Base-by-base conservation (phyloP, 2,797 vertebrate species). In the Ptychobarbus kaznakovi region DNA sequence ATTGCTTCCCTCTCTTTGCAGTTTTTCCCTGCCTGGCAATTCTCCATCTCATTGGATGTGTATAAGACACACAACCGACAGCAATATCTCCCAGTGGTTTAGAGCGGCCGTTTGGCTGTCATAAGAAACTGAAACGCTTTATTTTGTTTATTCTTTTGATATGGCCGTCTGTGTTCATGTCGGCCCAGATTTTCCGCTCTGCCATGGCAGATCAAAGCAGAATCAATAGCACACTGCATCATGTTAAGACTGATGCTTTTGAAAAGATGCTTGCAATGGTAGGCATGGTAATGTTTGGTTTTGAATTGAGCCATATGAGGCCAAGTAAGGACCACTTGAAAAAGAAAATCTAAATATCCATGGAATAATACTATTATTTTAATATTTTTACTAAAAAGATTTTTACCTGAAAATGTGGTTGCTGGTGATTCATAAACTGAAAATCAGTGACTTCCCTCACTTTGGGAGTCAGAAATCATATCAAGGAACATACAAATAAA, bases 1-100 rank as follows among this genome's bases (percentile, higher is more conserved):
- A 89, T 90, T 89, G 85, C 88, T 90, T 89, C 82, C 88, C 84
- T 72, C 74, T 51, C 77, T 49, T 79, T 4, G 53, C 73, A 46
- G 66, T 85, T 82, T 83, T 82, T 58, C 72, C 46, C 72, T 68
- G 73, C 68, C 35, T 82, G 72, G 77, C 82, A 84, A 81, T 85
- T 87, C 76, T 88, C 70, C 82, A 79, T 87, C 81, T 86, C 83
- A 51, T 70, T 72, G 65, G 38, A 69, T 20, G 65, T 35, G 51
- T 58, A 78, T 70, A 68, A 84, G 74, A 61, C 74, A 84, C 46
- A 69, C 38, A 69, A 65, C 74, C 38, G 25, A 61, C 66, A 84
- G 74, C 49, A 78, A 84, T 84, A 84, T 84, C 25, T 18, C 49
- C 63, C 32, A 22, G 35, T n/a, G 46, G 22, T 84, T 84, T 78